A percentile compares a stretch with the other conserved stretches of the same genome.
phyloP scores from a whole-genome alignment of 2,797 vertebrate genomes.

The Semotilus atromaculatus region DNA sequence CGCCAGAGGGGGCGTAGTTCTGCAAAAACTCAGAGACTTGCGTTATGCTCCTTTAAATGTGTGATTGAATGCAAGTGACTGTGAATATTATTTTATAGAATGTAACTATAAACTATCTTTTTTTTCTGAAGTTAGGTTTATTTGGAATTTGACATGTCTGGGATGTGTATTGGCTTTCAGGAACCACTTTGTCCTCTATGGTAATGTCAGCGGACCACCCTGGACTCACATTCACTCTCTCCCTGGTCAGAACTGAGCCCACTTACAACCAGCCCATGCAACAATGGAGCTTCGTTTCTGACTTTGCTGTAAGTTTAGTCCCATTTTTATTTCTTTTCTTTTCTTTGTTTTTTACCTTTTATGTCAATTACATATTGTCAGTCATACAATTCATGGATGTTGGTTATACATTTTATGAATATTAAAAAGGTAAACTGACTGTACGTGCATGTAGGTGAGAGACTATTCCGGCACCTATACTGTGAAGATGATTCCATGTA shows the following conservation, averaged over 20 bases:
- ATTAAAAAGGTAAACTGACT: not conserved
- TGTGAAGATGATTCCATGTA: conserved; percentile 83
- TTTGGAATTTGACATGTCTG: not conserved
- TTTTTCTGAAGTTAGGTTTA: conserved; percentile 34
- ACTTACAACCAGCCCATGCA: conserved; percentile 87
- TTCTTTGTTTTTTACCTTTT: not conserved
- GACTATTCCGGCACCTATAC: conserved; percentile 88
- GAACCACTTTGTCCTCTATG: conserved; percentile 80
- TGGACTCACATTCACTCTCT: conserved; percentile 82
- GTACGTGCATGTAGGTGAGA: conserved; percentile 71
- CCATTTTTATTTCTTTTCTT: not conserved
- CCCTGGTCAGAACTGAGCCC: conserved; percentile 80
- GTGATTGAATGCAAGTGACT: not conserved
- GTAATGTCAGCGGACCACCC: conserved; percentile 84
- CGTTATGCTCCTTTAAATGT: too few species aligned
- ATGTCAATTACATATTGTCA: not conserved
- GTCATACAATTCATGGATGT: not conserved
- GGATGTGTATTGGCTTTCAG: conserved; percentile 65
- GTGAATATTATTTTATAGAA: not conserved
- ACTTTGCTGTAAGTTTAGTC: conserved; percentile 81
- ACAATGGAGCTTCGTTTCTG: conserved; percentile 86
- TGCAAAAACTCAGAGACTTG: too few species aligned
- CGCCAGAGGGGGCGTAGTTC: too few species aligned
- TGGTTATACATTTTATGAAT: not conserved
- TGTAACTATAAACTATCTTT: not conserved